Conservation (phyloP, 2,113 vertebrate genomes). For the Cariama cristata region DNA sequence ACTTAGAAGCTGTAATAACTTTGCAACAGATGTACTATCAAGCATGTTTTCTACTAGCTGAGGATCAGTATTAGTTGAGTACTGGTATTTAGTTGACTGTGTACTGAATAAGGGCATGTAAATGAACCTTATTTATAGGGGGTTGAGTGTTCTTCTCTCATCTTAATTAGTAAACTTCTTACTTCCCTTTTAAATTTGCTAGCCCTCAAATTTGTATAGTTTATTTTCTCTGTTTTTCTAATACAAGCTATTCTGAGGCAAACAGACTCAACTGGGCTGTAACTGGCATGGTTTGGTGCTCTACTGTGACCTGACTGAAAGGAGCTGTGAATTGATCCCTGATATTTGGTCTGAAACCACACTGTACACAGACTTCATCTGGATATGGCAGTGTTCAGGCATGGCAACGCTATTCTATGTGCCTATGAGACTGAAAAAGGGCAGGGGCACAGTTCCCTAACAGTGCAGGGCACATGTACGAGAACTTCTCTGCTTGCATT, state of each 20-base stretch:
- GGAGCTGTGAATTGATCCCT: conserved; percentile 7
- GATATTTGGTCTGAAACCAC: background rate
- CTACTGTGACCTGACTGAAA: background rate
- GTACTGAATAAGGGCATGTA: background rate
- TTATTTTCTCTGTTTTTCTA: background rate
- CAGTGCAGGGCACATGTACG: background rate
- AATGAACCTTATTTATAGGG: background rate
- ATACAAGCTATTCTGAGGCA: background rate
- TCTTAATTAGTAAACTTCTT: background rate
- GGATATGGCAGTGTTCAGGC: background rate
- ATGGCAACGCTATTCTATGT: background rate
- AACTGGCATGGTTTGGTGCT: background rate
- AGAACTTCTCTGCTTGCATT: background rate
- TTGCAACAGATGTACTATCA: background rate
- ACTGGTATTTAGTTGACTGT: background rate
- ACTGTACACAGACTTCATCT: background rate
- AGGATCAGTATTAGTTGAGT: background rate
- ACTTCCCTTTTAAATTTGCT: background rate
- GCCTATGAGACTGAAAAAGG: background rate
- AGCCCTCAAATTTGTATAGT: background rate
- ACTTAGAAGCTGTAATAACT: background rate
- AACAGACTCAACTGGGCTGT: background rate
- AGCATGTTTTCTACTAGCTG: background rate
- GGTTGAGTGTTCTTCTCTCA: background rate
- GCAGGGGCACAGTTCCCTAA: background rate